A percentile compares a stretch with the other conserved stretches of the same genome.
phyloP scores from a whole-genome alignment of 2,888 invertebrate genomes.

The Drosophila flavopinicola region DNA sequence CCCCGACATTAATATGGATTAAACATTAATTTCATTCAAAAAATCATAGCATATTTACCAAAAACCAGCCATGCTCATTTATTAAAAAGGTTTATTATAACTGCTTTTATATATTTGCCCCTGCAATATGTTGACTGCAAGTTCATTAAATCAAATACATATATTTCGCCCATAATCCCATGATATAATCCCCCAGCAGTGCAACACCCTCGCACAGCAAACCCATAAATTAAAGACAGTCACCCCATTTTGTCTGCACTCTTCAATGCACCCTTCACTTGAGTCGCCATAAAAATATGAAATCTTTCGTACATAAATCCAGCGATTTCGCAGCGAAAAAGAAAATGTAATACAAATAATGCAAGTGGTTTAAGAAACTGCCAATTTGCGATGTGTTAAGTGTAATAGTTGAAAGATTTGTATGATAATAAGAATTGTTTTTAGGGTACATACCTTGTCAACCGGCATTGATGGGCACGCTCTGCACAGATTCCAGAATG shows the following conservation, averaged over 20 bases:
- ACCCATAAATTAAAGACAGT: slow-evolving; percentile 58
- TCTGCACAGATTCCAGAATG: slow-evolving; percentile 98
- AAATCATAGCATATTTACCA: neutral
- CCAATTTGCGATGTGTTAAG: slow-evolving; percentile 3
- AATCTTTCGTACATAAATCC: slow-evolving; percentile 71
- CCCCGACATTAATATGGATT: too few species aligned
- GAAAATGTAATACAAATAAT: slow-evolving; percentile 32
- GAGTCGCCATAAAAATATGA: slow-evolving; percentile 68
- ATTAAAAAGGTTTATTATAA: slow-evolving; percentile 11
- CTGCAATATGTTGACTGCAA: slow-evolving; percentile 21
- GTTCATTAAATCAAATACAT: slow-evolving; percentile 30
- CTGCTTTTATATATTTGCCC: slow-evolving; percentile 9
- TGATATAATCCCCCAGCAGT: slow-evolving; percentile 48
- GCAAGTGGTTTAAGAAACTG: slow-evolving; percentile 60
- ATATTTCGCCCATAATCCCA: slow-evolving; percentile 46
- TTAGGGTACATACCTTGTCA: slow-evolving; percentile 90
- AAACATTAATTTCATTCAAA: neutral
- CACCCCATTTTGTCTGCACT: slow-evolving; percentile 56
- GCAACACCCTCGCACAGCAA: slow-evolving; percentile 43
- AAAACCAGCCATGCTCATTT: neutral
- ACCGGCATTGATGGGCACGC: slow-evolving; percentile 98
- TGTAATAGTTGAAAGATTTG: neutral
- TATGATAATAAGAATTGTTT: neutral
- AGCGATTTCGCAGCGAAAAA: slow-evolving; percentile 34
- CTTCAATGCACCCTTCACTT: slow-evolving; percentile 47